These are phyloP conservation scores for Syngnathus scovelli DNA, from an alignment of 2,113 vertebrate species.

Conservation along the genomic window DNA sequence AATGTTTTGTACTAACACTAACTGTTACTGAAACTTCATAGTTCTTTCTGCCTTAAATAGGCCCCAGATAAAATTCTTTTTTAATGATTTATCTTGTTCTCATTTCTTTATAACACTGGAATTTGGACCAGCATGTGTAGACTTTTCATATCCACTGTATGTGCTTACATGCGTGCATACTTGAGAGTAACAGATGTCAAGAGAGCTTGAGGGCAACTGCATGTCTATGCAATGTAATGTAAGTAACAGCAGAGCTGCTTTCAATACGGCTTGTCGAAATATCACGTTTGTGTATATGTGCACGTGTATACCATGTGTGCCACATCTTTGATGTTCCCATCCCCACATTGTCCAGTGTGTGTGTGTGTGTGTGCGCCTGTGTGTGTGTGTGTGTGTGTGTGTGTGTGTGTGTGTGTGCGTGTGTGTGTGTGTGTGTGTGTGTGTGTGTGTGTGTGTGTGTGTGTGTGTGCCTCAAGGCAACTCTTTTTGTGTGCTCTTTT, in stretches of 20 bases:
- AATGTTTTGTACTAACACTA: not conserved
- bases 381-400: constrained; percentile 16
- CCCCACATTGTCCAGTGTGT: constrained; percentile 40
- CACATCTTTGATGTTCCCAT: constrained; percentile 42
- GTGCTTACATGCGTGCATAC: not conserved
- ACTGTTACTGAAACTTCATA: not conserved
- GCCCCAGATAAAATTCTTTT: not conserved
- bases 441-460: constrained; percentile 15
- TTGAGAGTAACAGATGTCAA: not conserved
- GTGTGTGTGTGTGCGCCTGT: constrained; percentile 20
- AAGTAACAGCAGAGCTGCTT: constrained; percentile 13
- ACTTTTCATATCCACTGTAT: constrained; percentile 1
- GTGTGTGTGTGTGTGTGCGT: constrained; percentile 19
- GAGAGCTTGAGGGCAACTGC: constrained; percentile 39
- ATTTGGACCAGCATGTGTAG: not conserved
- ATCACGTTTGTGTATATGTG: constrained; percentile 15
- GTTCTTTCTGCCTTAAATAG: not conserved
- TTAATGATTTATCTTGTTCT: not conserved
- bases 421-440: constrained; percentile 13
- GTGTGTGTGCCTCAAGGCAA: constrained; percentile 25
- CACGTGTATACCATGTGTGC: constrained; percentile 13
- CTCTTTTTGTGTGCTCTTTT: constrained; percentile 25
- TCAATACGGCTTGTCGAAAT: constrained; percentile 7
- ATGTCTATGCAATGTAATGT: constrained; percentile 23
- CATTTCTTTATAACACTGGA: not conserved